Evolutionary conservation across 1,140 invertebrate species (phyloP).

Genomic region (Heliconius congener): DNA sequence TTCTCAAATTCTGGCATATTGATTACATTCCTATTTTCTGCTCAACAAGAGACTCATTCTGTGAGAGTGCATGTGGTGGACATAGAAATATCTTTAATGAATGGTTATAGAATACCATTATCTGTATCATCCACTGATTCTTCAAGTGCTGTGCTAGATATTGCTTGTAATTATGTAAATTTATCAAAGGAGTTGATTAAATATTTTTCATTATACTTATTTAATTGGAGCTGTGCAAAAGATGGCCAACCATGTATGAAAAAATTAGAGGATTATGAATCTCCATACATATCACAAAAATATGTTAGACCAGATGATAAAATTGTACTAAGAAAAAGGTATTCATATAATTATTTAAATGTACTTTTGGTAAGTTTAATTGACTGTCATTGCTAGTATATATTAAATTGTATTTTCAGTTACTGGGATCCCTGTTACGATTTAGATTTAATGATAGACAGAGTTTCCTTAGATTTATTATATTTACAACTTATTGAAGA

Average conservation of each 20-base stretch:
- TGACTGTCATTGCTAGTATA: not conserved
- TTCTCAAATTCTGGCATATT: conserved; percentile 90
- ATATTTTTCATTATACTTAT: conserved; percentile 95
- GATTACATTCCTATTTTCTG: conserved; percentile 93
- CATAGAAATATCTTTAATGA: conserved; percentile 92
- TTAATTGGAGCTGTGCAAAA: conserved; percentile 87
- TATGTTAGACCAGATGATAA: conserved; percentile 84
- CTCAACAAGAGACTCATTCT: conserved; percentile 93
- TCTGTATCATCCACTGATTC: conserved; percentile 91
- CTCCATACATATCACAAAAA: conserved; percentile 94
- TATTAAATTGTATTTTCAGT: conserved; percentile 79
- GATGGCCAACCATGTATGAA: conserved; percentile 89
- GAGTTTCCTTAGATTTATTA: conserved; percentile 91
- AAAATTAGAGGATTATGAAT: conserved; percentile 97
- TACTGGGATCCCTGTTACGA: conserved; percentile 95
- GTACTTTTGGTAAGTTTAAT: conserved; percentile 18
- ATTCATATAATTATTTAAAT: conserved; percentile 30
- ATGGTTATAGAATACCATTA: conserved; percentile 92
- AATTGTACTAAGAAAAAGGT: conserved; percentile 90
- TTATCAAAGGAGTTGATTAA: conserved; percentile 88
- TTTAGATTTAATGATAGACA: conserved; percentile 89
- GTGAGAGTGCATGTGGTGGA: conserved; percentile 87
- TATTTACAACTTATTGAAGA: conserved; percentile 94
- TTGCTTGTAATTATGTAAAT: conserved; percentile 89
- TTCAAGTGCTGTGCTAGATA: conserved; percentile 90